A percentile compares a stretch with the other conserved stretches of the same genome.
Conservation (phyloP, 2,113 vertebrate species). For the Hyperopisus bebe region DNA sequence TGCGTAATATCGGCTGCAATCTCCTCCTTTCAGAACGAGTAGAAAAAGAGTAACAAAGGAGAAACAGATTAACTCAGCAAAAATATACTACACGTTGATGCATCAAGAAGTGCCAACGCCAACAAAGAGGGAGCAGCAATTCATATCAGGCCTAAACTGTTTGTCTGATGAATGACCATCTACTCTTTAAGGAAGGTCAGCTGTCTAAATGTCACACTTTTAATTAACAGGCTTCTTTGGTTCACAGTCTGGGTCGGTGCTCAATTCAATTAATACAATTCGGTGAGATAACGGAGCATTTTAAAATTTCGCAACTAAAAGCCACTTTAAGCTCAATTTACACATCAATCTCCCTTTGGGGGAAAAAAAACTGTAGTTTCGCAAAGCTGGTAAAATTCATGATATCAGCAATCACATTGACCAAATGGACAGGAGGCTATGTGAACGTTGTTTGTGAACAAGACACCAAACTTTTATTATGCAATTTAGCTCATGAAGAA, state of each 20-base stretch:
- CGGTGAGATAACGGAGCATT: conserved; percentile 4
- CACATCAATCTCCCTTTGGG: conserved; percentile 1
- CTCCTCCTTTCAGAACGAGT: conserved; percentile 16
- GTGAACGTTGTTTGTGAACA: not conserved
- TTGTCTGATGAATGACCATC: conserved; percentile 15
- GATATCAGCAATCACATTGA: conserved; percentile 8
- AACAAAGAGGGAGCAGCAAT: conserved; percentile 11
- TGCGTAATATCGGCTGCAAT: conserved; percentile 19
- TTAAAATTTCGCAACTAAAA: conserved; percentile 16
- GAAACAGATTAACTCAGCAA: conserved; percentile 19
- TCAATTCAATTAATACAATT: conserved; percentile 26
- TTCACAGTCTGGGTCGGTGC: conserved; percentile 10
- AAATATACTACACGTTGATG: not conserved
- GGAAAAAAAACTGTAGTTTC: not conserved
- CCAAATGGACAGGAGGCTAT: not conserved
- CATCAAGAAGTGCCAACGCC: not conserved
- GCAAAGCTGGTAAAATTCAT: conserved; percentile 14
- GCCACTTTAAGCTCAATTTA: conserved; percentile 22
- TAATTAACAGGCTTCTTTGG: conserved; percentile 14
- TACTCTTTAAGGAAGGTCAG: conserved; percentile 13
- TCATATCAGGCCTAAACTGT: not conserved
- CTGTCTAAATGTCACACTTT: conserved; percentile 20
- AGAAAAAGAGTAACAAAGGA: conserved; percentile 14
- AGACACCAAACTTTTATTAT: not conserved
- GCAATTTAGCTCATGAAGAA: not conserved